Conservation (phyloP, 2,888 invertebrate genomes). For the Eurytoma adleriae region DNA sequence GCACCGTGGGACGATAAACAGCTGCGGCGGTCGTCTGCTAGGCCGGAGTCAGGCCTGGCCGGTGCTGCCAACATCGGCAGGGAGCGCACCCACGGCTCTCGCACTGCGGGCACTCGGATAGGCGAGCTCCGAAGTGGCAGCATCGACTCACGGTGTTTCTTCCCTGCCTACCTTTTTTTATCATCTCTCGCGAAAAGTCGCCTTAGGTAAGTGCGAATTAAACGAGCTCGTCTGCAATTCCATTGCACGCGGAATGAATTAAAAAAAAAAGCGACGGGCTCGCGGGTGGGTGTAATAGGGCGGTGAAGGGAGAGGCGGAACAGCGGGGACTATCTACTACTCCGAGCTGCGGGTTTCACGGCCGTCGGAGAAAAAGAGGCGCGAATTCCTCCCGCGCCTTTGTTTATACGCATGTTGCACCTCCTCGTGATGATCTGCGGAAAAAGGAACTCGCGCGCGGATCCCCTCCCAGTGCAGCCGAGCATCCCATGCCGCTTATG, state of each 20-base stretch:
- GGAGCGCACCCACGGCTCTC: background rate
- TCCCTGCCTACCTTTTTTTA: too few relatives aligned
- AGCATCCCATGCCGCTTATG: too few relatives aligned
- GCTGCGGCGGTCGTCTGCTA: slow-evolving; percentile 43
- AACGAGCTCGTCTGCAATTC: too few relatives aligned
- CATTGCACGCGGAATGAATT: too few relatives aligned
- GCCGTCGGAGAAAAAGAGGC: slow-evolving; percentile 21
- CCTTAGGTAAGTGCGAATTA: background rate
- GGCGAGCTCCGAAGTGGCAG: slow-evolving; percentile 34
- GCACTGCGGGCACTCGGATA: slow-evolving; percentile 18
- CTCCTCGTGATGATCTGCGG: too few relatives aligned
- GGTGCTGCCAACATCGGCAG: slow-evolving; percentile 47
- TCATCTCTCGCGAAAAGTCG: background rate
- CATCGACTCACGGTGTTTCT: slow-evolving; percentile 7
- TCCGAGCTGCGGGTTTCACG: too few relatives aligned
- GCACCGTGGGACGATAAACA: too few relatives aligned
- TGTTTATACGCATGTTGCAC: slow-evolving; percentile 28
- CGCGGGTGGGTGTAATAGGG: too few relatives aligned
- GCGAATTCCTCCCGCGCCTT: slow-evolving; percentile 49
- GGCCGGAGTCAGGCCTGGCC: background rate
- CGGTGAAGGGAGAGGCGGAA: too few relatives aligned
- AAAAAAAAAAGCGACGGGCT: too few relatives aligned
- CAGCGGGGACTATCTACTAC: too few relatives aligned
- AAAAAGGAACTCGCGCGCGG: background rate
- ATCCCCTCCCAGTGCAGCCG: too few relatives aligned